Evolutionary conservation across 2,888 invertebrate species (phyloP).

Genomic region (Siphlonurus alternatus): DNA sequence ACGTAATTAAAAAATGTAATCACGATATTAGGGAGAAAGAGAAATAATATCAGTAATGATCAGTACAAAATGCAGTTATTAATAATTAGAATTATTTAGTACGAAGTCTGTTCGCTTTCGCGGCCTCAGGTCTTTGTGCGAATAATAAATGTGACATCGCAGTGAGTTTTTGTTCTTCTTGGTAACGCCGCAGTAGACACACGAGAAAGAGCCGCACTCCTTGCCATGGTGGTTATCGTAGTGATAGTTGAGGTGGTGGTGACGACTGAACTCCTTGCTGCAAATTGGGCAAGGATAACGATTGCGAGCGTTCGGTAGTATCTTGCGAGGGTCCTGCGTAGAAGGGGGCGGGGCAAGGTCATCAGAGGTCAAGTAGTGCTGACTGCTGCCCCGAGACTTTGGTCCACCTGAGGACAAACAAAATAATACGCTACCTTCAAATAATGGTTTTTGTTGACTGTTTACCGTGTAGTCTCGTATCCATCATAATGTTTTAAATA

Average conservation of each 20-base stretch:
- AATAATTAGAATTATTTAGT: too few species aligned
- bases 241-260: constrained; percentile 12
- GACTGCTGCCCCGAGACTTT: too few species aligned
- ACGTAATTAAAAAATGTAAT: too few species aligned
- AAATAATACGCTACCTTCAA: background rate
- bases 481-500: too few species aligned
- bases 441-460: too few species aligned
- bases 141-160: constrained; percentile 12
- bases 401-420: background rate
- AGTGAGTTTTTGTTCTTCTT: constrained; percentile 14
- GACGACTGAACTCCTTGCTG: constrained; percentile 12
- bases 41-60: too few species aligned
- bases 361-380: too few species aligned
- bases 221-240: constrained; percentile 14
- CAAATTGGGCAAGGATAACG: constrained; percentile 11
- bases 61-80: too few species aligned
- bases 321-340: background rate
- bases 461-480: too few species aligned
- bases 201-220: constrained; percentile 12
- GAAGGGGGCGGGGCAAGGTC: too few species aligned
- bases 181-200: constrained; percentile 11
- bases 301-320: background rate
- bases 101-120: too few species aligned
- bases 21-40: too few species aligned
- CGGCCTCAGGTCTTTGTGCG: constrained; percentile 1